Base-by-base conservation (phyloP, 2,797 vertebrate species). In the Notamacropus eugenii region DNA sequence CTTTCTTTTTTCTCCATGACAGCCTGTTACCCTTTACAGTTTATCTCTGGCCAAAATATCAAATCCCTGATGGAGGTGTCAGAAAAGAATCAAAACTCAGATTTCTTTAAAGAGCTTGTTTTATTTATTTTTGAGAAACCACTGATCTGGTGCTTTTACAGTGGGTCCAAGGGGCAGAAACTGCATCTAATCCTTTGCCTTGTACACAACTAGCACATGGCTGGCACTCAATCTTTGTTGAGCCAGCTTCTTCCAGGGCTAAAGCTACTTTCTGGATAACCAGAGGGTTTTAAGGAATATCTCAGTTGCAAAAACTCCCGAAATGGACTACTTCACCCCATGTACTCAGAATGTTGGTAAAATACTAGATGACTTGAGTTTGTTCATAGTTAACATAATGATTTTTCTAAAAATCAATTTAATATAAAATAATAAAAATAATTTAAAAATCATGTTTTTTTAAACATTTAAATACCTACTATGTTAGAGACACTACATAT, bases 21-120 rank as follows among this genome's bases (percentile, higher is more conserved):
- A 55, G 24, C 34, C 52, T 59, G 3, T 92, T 87, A 90, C 59
- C 55, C 59, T 95, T 95, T 94, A 31, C n/a, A 59, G 90, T 94
- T 94, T 91, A 74, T 92, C 95, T 91, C 24, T 94, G 90, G 91
- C 74, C 62, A 31, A 93, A 92, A 92, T 24, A 92, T 54, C 54
- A 97, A 96, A 95, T 93, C 92, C 54, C 28, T 55, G 59, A 27
- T 46, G 91, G 57, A 50, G 28, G 24, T 11, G 13, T 11, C n/a
- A 93, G 14, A 10, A 93, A 91, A 96, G 62, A 95, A 94, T 94
- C 62, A 95, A 93, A 93, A 82, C 54, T 92, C 24, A 82, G n/a
- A 92, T 97, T 95, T 94, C 40, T 96, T 90, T 96, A 97, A 97
- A 93, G 92, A 52, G 52, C 90, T 90, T 82, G 5, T 62, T 91